Percentiles rank a stretch among this genome's conserved stretches.
Conservation (phyloP, 2,888 invertebrate genomes). For the Trissolcus brochymenae region DNA sequence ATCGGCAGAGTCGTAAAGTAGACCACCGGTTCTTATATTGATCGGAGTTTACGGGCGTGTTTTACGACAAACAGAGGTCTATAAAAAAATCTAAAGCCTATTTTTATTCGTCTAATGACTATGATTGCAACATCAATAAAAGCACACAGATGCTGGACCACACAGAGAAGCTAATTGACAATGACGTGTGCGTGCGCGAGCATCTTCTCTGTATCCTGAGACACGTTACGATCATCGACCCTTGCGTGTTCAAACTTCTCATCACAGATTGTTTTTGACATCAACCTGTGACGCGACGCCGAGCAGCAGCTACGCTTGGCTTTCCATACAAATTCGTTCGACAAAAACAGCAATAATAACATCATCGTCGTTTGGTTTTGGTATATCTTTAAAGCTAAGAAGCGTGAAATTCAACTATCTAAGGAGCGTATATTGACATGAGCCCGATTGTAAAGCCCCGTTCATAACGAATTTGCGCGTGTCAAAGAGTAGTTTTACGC, state of each 20-base stretch:
- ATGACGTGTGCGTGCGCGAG: constrained; percentile 35
- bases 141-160: constrained; percentile 50
- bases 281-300: constrained; percentile 16
- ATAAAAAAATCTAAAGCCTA: constrained; percentile 53
- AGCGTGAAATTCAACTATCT: constrained; percentile 71
- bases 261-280: neutral
- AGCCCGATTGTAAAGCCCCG: constrained; percentile 61
- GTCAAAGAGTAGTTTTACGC: too few relatives aligned
- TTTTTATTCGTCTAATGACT: constrained; percentile 52
- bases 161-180: constrained; percentile 49
- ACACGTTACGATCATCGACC: constrained; percentile 39
- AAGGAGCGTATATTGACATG: constrained; percentile 72
- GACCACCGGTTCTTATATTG: constrained; percentile 24
- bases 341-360: constrained; percentile 55
- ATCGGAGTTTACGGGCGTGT: constrained; percentile 41
- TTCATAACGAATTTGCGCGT: too few relatives aligned
- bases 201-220: constrained; percentile 31
- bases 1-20: constrained; percentile 25
- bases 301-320: constrained; percentile 19
- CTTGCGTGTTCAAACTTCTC: constrained; percentile 35
- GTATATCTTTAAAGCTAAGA: constrained; percentile 68
- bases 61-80: constrained; percentile 49
- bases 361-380: constrained; percentile 57
- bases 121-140: constrained; percentile 54
- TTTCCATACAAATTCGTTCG: constrained; percentile 30